Base-by-base conservation (phyloP, 2,888 invertebrate species). In the Pomacea canaliculata region DNA sequence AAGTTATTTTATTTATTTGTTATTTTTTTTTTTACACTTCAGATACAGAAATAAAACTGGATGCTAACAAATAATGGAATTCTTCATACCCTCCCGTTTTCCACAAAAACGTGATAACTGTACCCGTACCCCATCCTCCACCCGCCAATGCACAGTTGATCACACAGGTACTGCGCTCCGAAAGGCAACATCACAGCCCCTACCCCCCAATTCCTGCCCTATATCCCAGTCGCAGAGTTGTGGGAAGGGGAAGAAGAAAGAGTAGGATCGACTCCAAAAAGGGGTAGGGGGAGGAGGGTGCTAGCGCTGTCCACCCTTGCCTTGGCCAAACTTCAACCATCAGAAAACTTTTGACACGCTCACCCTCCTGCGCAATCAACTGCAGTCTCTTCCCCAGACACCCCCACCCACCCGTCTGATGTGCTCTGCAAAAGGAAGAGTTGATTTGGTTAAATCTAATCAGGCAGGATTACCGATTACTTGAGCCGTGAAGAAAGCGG, bases 391-490 rank as follows among this genome's bases (percentile, higher is more conserved):
- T 49, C 16, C 49, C 48, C 37, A 37, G 19, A 27, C 23, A 48
- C 48, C 37, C 70, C 37, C 59, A 62, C 59, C 59, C 69, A 48
- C 62, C 48, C 37, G 16, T 51, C n/a, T n/a, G 68, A 60, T 62
- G 27, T 69, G 48, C 70, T 51, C 23, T 12, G 16, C 16, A 59
- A 48, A 56, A 37, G 66, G 66, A 66, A 66, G 65, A 70, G 76
- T 73, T 72, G 76, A 71, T 76, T 78, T 76, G 76, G 71, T 78
- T 72, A 77, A 78, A 78, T 78, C 78, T 75, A 78, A 78, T 78
- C 76, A 78, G 49, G 75, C 27, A 68, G 75, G 78, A 78, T 78
- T 78, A 78, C 72, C 70, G 72, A 69, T 68, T 67, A 67, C 75
- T 59, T 63, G 72, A 78, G 72, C 78, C 76, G 71, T 69, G 75